Percentiles rank a stretch among this genome's conserved stretches.
These are phyloP conservation scores for Ormyrus pomaceus DNA, from an alignment of 2,888 invertebrate genomes.

Conservation along the genomic window DNA sequence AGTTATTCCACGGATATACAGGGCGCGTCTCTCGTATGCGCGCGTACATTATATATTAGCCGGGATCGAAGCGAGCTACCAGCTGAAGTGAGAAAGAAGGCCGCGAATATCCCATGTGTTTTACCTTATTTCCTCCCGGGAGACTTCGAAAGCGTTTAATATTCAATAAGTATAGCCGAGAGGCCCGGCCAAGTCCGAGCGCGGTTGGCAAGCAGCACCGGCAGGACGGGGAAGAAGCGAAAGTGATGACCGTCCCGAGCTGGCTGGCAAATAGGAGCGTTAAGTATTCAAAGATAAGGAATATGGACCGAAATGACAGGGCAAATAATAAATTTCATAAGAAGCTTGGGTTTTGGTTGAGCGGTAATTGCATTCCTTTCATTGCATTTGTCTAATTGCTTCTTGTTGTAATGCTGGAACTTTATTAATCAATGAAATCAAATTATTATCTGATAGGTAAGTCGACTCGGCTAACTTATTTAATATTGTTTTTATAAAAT, in stretches of 20 bases:
- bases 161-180: constrained; percentile 62
- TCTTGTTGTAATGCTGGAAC: too few relatives aligned
- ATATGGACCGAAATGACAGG: too few relatives aligned
- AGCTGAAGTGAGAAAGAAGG: constrained; percentile 45
- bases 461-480: too few relatives aligned
- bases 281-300: too few relatives aligned
- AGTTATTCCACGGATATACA: constrained; percentile 3
- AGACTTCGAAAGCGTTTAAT: constrained; percentile 61
- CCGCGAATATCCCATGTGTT: constrained; percentile 47
- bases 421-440: too few relatives aligned
- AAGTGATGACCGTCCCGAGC: background rate
- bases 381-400: too few relatives aligned
- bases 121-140: constrained; percentile 61
- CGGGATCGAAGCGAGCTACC: constrained; percentile 11
- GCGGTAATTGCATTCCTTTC: too few relatives aligned
- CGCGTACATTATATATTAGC: constrained; percentile 44
- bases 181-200: constrained; percentile 4
- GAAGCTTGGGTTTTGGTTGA: too few relatives aligned
- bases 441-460: too few relatives aligned
- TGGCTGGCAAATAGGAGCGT: background rate
- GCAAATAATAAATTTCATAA: too few relatives aligned
- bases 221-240: background rate
- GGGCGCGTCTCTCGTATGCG: background rate
- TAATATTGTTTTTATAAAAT: too few relatives aligned
- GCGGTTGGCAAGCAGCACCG: background rate